Evolutionary conservation across 2,797 vertebrate species (phyloP), one percentile per base, ranked within the genome.

Genomic region (Amblyraja radiata): DNA sequence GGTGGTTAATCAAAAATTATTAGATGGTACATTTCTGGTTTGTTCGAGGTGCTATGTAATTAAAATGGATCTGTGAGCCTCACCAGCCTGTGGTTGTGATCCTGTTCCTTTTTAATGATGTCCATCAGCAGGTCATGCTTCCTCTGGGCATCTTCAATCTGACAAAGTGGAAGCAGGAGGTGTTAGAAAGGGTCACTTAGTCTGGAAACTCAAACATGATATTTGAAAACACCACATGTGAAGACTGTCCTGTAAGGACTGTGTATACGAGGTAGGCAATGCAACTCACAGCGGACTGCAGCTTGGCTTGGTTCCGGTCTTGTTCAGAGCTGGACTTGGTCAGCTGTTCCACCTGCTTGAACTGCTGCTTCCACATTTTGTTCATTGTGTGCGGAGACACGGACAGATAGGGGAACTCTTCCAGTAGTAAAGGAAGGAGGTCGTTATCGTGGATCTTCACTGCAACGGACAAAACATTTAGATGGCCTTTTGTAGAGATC

Each of bases 281-380:
- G 1, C 23, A 14, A 94, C 96, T 94, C 94, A 99, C 98, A 96
- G 98, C 96, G 28, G 94, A 95, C 90, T 96, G 96, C 78, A 97
- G 96, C 94, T 97, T 97, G 93, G 94, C 94, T 93, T 94, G 96
- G 1, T 94, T 95, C 25, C 94, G 95, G 21, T 96, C 95, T 77
- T 96, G 96, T 23, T 95, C 95, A 93, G 94, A 28, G 9, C 95
- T 94, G 80, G 95, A 94, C 58, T 96, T 95, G 88, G 93, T 95
- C 32, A 99, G 97, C 80, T 96, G 95, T 93, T 97, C 95, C 28
- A 97, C 95, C 93, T 99, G 98, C 86, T 96, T 95, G 76, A 97
- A 95, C 96, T 99, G 99, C 95, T 96, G 97, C 94, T 96, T 97
- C 98, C 98, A 99, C 98, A 99, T 98, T 94, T 94, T 96, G 32